Evolutionary conservation across 2,113 vertebrate genomes (phyloP), one percentile per base, ranked within the genome.

Genomic region (Sapayoa aenigma): DNA sequence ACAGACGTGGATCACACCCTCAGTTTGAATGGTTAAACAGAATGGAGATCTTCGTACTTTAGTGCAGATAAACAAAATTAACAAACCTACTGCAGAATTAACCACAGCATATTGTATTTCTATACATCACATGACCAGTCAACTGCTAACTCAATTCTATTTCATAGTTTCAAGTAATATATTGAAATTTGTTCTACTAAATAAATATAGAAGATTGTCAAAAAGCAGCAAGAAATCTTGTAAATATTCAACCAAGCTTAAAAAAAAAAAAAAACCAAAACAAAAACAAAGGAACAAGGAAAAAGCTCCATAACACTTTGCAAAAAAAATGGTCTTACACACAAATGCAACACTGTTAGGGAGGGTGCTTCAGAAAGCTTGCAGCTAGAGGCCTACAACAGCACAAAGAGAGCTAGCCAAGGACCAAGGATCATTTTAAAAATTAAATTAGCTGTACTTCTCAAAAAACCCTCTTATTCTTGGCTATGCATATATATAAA

Each of bases 191-290:
- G 95, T 95, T 96, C 96, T 95, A 95, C 97, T 97, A 98, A 98
- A 98, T 98, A 98, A 98, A 98, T 98, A 98, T 94, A 98, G 93
- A 94, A 98, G 99, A 99, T 99, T 99, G 99, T 99, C 99, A 97
- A 98, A 98, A 98, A 98, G 98, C 97, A 99, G 98, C 98, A 99
- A 98, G 97, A 98, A 94, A 91, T 97, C 95, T 94, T 91, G 94
- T 96, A 98, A 96, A 96, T 96, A 97, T 37, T 94, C 93, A 97
- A 97, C 92, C 95, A 97, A 98, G 96, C 92, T 95, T 91, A 84
- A 93, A 96, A 96, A 97, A 60, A 60, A 67, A 96, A 95, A 94
- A 86, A 62, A 95, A 95, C 93, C 86, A 68, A 46, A 66, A 89
- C 76, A 95, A 79, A 96, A 96, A 65, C 30, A 62, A 47, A 50